Percentiles rank a stretch among this genome's conserved stretches.
Evolutionary conservation across 2,113 vertebrate species (phyloP).

Genomic region (Xyliphius kryptos): DNA sequence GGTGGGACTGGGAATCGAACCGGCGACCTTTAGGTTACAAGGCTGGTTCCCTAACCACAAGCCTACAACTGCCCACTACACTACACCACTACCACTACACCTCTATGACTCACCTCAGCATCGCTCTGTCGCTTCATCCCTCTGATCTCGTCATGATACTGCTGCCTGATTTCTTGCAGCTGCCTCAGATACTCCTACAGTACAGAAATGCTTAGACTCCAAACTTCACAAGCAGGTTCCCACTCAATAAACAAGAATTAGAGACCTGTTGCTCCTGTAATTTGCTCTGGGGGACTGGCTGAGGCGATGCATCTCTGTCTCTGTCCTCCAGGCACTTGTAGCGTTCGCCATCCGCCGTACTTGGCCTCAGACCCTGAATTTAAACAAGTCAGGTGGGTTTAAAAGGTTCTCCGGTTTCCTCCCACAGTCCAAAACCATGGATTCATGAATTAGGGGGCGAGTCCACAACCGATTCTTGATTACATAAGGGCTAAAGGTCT

Average conservation of each 20-base stretch:
- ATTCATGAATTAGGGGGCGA: no score
- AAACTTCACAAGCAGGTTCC: neutral
- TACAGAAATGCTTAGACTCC: slow-evolving; percentile 18
- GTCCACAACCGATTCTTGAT: no score
- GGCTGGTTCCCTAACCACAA: no score
- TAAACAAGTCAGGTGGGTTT: neutral
- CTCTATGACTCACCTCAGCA: slow-evolving; percentile 58
- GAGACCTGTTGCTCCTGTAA: slow-evolving; percentile 63
- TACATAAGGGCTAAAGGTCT: no score
- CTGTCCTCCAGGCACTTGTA: slow-evolving; percentile 32
- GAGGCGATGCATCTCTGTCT: slow-evolving; percentile 5
- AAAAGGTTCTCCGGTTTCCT: neutral
- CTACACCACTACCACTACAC: no score
- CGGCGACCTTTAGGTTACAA: no score
- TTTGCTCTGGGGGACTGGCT: slow-evolving; percentile 41
- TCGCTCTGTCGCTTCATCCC: slow-evolving; percentile 67
- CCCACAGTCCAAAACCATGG: no score
- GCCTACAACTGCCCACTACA: no score
- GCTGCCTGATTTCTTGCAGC: slow-evolving; percentile 74
- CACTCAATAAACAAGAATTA: neutral
- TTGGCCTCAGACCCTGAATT: slow-evolving; percentile 76
- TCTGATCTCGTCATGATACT: slow-evolving; percentile 73
- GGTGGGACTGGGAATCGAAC: no score
- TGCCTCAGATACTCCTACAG: slow-evolving; percentile 78
- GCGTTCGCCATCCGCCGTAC: slow-evolving; percentile 64